Evolutionary conservation across 2,113 vertebrate genomes (phyloP).

Genomic region (Choloepus hoffmanni): DNA sequence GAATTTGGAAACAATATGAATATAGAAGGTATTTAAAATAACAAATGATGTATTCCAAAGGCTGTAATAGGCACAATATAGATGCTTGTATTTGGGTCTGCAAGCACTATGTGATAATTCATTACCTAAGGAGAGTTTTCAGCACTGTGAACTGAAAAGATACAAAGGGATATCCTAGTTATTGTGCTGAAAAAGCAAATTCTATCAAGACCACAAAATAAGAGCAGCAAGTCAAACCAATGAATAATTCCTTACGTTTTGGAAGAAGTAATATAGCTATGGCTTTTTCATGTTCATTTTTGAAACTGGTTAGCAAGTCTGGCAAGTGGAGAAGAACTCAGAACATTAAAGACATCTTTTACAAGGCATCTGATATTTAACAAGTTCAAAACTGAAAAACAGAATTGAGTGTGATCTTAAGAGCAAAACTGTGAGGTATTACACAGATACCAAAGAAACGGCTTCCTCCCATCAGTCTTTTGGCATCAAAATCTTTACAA

Average conservation of each 20-base stretch:
- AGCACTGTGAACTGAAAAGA: constrained; percentile 71
- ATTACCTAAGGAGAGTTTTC: constrained; percentile 77
- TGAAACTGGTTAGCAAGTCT: constrained; percentile 64
- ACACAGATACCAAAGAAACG: background rate
- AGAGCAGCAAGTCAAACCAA: constrained; percentile 56
- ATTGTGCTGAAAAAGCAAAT: constrained; percentile 76
- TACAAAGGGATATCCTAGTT: constrained; percentile 72
- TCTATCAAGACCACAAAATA: constrained; percentile 69
- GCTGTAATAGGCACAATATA: constrained; percentile 79
- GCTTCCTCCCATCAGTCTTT: background rate
- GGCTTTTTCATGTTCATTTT: constrained; percentile 78
- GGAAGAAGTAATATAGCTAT: constrained; percentile 72
- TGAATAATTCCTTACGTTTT: constrained; percentile 55
- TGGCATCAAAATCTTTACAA: constrained; percentile 37
- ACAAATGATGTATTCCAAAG: constrained; percentile 76
- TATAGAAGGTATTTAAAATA: constrained; percentile 82
- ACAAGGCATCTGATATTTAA: constrained; percentile 31
- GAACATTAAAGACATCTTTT: constrained; percentile 61
- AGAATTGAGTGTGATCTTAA: constrained; percentile 31
- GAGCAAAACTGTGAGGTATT: constrained; percentile 62
- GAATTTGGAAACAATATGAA: constrained; percentile 68
- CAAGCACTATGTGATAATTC: constrained; percentile 80
- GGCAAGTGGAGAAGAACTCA: constrained; percentile 61
- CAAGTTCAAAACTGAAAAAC: constrained; percentile 40
- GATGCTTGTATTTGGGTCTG: constrained; percentile 76